phyloP scores from a whole-genome alignment of 2,797 vertebrate species.

The Enteromius argenteus region DNA sequence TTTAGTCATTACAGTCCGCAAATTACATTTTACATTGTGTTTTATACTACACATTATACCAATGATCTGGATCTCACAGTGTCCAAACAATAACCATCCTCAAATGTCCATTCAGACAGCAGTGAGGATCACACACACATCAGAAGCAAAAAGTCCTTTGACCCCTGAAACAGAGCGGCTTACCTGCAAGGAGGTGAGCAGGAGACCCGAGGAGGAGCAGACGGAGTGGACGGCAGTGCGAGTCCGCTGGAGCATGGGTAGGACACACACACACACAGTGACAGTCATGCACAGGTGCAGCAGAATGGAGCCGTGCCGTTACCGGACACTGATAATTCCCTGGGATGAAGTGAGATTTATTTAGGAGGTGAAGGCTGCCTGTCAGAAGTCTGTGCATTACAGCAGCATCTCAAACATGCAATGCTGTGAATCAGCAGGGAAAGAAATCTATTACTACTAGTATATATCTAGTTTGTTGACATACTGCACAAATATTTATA shows the following conservation, averaged over 20 bases:
- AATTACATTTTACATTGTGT: neutral
- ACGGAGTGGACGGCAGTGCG: neutral
- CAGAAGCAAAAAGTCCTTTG: constrained; percentile 13
- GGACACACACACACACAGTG: neutral
- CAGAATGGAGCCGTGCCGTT: constrained; percentile 31
- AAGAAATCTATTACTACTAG: neutral
- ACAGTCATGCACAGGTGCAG: constrained; percentile 30
- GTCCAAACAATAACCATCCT: neutral
- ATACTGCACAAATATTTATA: no score
- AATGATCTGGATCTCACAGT: neutral
- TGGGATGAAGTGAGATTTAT: constrained; percentile 14
- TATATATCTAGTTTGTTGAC: no score
- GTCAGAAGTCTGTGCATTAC: constrained; percentile 1
- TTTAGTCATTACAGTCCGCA: neutral
- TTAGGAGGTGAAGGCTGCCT: neutral
- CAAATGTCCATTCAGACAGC: neutral
- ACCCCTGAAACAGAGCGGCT: constrained; percentile 2
- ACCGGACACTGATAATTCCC: constrained; percentile 48
- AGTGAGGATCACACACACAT: neutral
- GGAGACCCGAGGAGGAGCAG: constrained; percentile 40
- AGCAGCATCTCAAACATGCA: neutral
- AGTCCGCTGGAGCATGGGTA: constrained; percentile 8
- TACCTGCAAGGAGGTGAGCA: constrained; percentile 59
- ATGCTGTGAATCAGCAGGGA: neutral
- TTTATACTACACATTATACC: neutral